Evolutionary conservation across 2,888 invertebrate genomes (phyloP).

Genomic region (Caradrina clavipalpis): DNA sequence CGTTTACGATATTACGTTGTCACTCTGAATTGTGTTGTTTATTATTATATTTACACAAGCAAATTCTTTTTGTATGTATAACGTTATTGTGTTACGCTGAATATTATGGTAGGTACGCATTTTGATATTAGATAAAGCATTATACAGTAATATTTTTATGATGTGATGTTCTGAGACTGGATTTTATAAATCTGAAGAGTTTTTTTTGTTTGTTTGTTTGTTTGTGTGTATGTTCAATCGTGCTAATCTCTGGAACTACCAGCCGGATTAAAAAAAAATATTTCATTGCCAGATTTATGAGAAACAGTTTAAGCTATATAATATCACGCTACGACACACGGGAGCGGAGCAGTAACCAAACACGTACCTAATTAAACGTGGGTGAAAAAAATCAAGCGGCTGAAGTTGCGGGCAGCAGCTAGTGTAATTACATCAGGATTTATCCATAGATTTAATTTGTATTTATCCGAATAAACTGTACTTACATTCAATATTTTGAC

Average conservation of each 20-base stretch:
- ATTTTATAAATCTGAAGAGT: background rate
- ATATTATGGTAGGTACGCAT: slow-evolving; percentile 18
- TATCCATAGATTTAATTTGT: background rate
- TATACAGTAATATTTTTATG: slow-evolving; percentile 2
- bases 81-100: slow-evolving; percentile 27
- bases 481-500: slow-evolving; percentile 61
- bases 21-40: slow-evolving; percentile 44
- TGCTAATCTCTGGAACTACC: too few species aligned
- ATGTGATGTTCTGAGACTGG: background rate
- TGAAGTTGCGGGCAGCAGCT: too few species aligned
- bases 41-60: slow-evolving; percentile 46
- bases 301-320: too few species aligned
- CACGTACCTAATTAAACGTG: too few species aligned
- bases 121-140: slow-evolving; percentile 22
- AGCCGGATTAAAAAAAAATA: too few species aligned
- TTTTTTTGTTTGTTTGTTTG: too few species aligned
- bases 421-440: background rate
- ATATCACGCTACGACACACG: too few species aligned
- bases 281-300: too few species aligned
- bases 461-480: slow-evolving; percentile 34
- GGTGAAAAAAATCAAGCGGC: too few species aligned
- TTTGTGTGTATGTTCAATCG: too few species aligned
- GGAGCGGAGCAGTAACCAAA: too few species aligned
- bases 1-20: slow-evolving; percentile 55
- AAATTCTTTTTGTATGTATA: slow-evolving; percentile 32